phyloP scores from a whole-genome alignment of 2,888 invertebrate genomes.

The Drosophila subsilvestris region DNA sequence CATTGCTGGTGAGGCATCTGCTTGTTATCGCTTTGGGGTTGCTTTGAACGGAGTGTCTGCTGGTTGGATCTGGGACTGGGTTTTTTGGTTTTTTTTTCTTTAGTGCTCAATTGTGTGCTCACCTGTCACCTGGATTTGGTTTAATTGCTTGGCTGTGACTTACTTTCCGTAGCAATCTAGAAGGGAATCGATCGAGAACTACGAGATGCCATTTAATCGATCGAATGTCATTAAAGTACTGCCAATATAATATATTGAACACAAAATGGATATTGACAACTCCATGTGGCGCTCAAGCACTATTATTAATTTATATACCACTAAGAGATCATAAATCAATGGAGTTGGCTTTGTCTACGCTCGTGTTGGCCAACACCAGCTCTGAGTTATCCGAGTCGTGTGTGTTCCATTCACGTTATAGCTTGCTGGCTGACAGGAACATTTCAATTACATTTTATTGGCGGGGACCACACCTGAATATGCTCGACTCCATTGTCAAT shows the following conservation, averaged over 20 bases:
- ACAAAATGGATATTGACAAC: slow-evolving; percentile 38
- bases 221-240: slow-evolving; percentile 19
- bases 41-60: slow-evolving; percentile 30
- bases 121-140: background rate
- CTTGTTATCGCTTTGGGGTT: slow-evolving; percentile 47
- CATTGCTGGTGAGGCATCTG: slow-evolving; percentile 41
- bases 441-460: slow-evolving; percentile 64
- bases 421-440: slow-evolving; percentile 64
- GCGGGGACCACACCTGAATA: slow-evolving; percentile 63
- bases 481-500: slow-evolving; percentile 20
- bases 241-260: slow-evolving; percentile 37
- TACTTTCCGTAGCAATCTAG: slow-evolving; percentile 1
- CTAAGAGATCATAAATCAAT: slow-evolving; percentile 64
- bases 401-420: slow-evolving; percentile 41
- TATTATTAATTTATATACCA: slow-evolving; percentile 56
- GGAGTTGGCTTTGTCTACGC: slow-evolving; percentile 54
- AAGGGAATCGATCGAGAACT: slow-evolving; percentile 24
- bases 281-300: slow-evolving; percentile 47
- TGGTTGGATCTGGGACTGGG: slow-evolving; percentile 19
- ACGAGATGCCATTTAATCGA: slow-evolving; percentile 19
- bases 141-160: slow-evolving; percentile 2
- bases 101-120: slow-evolving; percentile 4
- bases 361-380: slow-evolving; percentile 10
- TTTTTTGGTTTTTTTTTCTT: background rate
- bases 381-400: slow-evolving; percentile 13